phyloP scores from a whole-genome alignment of 2,113 vertebrate species.

The Anhinga rufa region DNA sequence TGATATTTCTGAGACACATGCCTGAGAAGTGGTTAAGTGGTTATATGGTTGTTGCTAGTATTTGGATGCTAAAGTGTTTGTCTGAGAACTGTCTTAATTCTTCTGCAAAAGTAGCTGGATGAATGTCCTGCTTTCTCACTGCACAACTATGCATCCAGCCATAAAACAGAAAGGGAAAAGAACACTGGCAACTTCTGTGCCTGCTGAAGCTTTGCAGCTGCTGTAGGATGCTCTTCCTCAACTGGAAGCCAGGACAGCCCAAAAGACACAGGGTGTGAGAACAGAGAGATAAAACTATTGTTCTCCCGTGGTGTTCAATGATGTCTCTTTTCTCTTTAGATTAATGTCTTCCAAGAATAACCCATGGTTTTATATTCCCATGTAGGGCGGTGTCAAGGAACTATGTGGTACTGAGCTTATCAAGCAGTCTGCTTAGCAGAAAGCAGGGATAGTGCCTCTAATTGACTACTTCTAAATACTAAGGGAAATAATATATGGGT shows the following conservation, averaged over 20 bases:
- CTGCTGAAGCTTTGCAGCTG: slow-evolving; percentile 39
- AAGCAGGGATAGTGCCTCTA: not conserved
- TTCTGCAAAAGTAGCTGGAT: slow-evolving; percentile 24
- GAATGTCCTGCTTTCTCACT: slow-evolving; percentile 33
- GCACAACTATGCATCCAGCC: slow-evolving; percentile 33
- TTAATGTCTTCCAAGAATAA: not conserved
- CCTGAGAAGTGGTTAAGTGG: not conserved
- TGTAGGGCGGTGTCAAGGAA: not conserved
- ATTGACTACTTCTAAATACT: not conserved
- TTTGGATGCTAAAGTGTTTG: slow-evolving; percentile 48
- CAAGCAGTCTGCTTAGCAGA: not conserved
- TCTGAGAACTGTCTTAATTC: slow-evolving; percentile 34
- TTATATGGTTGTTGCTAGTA: not conserved
- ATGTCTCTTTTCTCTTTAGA: not conserved
- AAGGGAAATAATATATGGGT: not conserved
- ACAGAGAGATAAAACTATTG: not conserved
- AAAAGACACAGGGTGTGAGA: not conserved
- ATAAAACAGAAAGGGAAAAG: not conserved
- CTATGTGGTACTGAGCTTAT: rapidly evolving
- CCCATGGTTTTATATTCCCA: not conserved
- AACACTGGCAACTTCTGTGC: not conserved
- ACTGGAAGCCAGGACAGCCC: not conserved
- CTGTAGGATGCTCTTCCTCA: not conserved
- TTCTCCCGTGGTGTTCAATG: not conserved
- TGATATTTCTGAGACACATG: not conserved